Conservation (phyloP, 2,113 vertebrate genomes). For the Tyrannus savana region DNA sequence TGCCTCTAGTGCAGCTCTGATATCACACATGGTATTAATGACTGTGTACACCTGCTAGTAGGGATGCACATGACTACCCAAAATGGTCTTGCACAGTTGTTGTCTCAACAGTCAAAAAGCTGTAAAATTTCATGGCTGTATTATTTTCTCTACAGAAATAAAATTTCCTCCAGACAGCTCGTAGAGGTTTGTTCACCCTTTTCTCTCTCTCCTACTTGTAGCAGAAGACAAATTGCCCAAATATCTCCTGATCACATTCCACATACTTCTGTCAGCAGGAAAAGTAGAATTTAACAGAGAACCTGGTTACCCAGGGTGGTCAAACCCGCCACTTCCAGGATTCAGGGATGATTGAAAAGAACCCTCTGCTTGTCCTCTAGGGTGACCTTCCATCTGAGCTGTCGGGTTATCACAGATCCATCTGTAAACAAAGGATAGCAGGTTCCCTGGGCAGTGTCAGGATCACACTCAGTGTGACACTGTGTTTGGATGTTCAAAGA, state of each 20-base stretch:
- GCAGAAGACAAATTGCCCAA: conserved; percentile 38
- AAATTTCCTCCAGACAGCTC: not conserved
- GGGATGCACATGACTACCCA: not conserved
- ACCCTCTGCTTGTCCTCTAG: conserved; percentile 58
- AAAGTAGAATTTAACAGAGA: conserved; percentile 38
- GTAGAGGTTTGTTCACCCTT: not conserved
- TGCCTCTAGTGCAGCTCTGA: not conserved
- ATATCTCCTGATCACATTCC: conserved; percentile 53
- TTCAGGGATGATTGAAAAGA: conserved; percentile 67
- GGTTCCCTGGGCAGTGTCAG: conserved; percentile 72
- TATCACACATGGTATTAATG: not conserved
- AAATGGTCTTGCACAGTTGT: not conserved
- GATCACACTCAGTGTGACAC: conserved; percentile 78
- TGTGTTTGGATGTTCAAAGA: conserved; percentile 78
- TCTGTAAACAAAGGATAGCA: conserved; percentile 77
- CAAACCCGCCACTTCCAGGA: conserved; percentile 16
- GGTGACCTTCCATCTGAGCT: conserved; percentile 65
- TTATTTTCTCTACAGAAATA: not conserved
- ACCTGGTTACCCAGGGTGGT: conserved; percentile 38
- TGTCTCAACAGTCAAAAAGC: not conserved
- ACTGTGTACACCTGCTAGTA: not conserved
- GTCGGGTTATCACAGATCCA: conserved; percentile 66
- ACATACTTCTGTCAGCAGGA: conserved; percentile 46
- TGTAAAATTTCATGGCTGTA: not conserved
- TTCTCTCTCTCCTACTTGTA: not conserved